Conservation (phyloP, 2,113 vertebrate species). For the Cephalopterus ornatus region DNA sequence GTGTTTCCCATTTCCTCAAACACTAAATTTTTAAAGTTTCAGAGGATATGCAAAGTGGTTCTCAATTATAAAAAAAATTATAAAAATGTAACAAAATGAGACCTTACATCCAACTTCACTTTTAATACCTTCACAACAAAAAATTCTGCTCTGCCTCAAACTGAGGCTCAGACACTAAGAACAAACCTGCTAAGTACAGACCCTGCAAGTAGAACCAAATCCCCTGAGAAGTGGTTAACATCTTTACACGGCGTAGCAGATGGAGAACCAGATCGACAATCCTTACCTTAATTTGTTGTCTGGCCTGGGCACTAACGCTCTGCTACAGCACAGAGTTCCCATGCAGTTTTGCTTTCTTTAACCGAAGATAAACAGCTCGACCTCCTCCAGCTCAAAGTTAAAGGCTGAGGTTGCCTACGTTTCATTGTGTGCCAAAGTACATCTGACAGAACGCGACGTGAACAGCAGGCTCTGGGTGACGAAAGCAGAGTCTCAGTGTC, state of each 20-base stretch:
- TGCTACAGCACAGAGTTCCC: not conserved
- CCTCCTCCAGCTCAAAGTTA: not conserved
- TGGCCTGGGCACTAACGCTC: not conserved
- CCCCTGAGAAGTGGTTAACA: not conserved
- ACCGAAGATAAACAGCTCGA: not conserved
- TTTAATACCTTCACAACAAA: fast-evolving
- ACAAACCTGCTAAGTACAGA: not conserved
- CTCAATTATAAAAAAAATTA: not conserved
- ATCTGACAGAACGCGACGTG: not conserved
- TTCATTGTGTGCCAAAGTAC: not conserved
- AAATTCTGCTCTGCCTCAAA: not conserved
- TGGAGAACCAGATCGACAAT: not conserved
- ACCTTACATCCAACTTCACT: not conserved
- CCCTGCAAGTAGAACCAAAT: not conserved
- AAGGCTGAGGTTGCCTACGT: not conserved
- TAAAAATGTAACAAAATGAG: fast-evolving
- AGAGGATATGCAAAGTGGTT: fast-evolving
- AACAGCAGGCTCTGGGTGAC: not conserved
- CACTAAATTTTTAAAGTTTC: not conserved
- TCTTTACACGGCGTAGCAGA: not conserved
- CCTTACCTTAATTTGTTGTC: not conserved
- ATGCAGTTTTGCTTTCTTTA: not conserved
- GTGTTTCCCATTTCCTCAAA: fast-evolving
- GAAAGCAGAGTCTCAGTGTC: not conserved
- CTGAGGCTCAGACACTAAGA: not conserved